phyloP scores from a whole-genome alignment of 2,888 invertebrate genomes.

The Aspidapion aeneum region DNA sequence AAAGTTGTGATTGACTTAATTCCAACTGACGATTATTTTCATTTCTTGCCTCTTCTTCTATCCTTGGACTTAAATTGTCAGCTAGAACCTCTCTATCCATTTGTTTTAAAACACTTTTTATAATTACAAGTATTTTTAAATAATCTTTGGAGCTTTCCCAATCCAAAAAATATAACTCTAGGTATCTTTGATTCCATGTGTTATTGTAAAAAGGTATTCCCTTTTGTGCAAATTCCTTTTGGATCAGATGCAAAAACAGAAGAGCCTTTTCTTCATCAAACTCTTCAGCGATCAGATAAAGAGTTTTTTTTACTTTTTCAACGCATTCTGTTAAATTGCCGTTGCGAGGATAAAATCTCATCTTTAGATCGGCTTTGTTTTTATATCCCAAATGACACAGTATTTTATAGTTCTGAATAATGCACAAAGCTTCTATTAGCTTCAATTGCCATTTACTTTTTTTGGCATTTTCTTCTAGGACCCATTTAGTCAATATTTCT shows the following conservation, averaged over 20 bases:
- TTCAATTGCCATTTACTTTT: conserved; percentile 45
- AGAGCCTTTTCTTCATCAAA: conserved; percentile 39
- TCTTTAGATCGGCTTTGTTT: neutral
- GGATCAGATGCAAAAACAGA: conserved; percentile 28
- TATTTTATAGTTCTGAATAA: conserved; percentile 47
- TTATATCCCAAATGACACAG: conserved; percentile 28
- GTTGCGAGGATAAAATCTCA: neutral
- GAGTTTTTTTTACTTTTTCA: conserved; percentile 47
- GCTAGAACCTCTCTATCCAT: neutral
- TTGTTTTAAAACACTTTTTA: neutral
- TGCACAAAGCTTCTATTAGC: conserved; percentile 52
- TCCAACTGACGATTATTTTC: too few relatives aligned
- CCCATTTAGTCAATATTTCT: neutral
- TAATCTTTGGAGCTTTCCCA: conserved; percentile 32
- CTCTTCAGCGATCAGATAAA: conserved; percentile 49
- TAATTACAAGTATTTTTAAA: neutral
- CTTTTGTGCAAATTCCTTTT: conserved; percentile 29
- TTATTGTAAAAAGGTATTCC: conserved; percentile 27
- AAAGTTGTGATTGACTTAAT: too few relatives aligned
- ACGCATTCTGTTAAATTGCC: conserved; percentile 31
- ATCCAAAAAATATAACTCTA: conserved; percentile 41
- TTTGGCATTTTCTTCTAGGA: conserved; percentile 13
- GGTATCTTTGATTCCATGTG: conserved; percentile 27
- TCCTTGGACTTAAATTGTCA: too few relatives aligned
- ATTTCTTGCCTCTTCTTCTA: too few relatives aligned